Evolutionary conservation across 1,140 invertebrate genomes (phyloP).

Genomic region (Chrysomallon squamiferum): DNA sequence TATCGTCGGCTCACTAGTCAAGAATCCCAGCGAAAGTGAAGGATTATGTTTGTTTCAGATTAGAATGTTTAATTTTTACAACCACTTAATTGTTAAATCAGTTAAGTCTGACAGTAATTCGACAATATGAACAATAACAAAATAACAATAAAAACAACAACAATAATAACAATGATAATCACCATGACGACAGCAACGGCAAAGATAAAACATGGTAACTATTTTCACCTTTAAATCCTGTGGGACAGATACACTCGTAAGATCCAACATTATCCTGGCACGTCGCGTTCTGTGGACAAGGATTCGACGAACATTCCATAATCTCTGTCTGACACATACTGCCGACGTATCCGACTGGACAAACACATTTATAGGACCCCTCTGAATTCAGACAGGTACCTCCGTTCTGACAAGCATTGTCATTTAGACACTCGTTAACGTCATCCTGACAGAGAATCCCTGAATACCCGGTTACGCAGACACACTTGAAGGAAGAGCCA

Average conservation of each 20-base stretch:
- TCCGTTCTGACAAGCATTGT: constrained; percentile 67
- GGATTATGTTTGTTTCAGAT: too few relatives aligned
- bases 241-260: neutral
- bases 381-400: constrained; percentile 76
- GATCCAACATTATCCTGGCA: neutral
- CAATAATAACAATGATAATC: too few relatives aligned
- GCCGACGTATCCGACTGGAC: neutral
- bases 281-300: neutral
- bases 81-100: too few relatives aligned
- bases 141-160: too few relatives aligned
- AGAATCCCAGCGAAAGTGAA: too few relatives aligned
- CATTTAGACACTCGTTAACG: neutral
- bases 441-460: neutral
- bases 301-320: neutral
- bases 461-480: neutral
- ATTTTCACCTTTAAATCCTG: neutral
- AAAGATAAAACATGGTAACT: too few relatives aligned
- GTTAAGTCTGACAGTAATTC: too few relatives aligned
- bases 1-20: too few relatives aligned
- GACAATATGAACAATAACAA: too few relatives aligned
- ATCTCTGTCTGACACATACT: neutral
- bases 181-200: too few relatives aligned
- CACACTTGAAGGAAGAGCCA: neutral
- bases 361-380: constrained; percentile 50
- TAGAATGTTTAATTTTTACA: too few relatives aligned